A percentile compares a stretch with the other conserved stretches of the same genome.
Evolutionary conservation across 2,113 vertebrate species (phyloP).

Genomic region (Telmatochromis bifrenatus): DNA sequence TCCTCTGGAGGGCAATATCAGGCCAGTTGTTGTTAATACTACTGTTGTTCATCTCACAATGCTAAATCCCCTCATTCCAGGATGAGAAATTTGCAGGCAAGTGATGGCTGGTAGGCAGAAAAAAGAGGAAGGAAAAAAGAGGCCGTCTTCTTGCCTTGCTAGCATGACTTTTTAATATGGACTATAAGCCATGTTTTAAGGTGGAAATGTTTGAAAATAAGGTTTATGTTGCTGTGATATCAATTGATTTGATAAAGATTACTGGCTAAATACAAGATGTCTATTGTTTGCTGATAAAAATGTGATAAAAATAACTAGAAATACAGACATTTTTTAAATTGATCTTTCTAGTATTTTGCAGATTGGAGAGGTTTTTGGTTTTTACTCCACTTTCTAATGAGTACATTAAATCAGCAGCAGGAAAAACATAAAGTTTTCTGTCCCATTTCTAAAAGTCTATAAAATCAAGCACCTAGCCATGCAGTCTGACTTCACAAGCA

Average conservation of each 20-base stretch:
- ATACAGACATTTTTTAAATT: background rate
- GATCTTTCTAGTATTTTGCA: background rate
- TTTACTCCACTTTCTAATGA: background rate
- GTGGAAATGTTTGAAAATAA: background rate
- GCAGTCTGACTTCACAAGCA: rapidly evolving
- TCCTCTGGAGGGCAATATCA: constrained; percentile 27
- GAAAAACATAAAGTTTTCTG: background rate
- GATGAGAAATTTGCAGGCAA: constrained; percentile 23
- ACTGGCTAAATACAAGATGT: background rate
- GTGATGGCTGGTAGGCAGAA: constrained; percentile 12
- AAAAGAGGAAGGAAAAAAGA: background rate
- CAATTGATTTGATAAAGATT: background rate
- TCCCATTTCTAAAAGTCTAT: too few relatives aligned
- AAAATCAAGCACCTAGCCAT: too few relatives aligned
- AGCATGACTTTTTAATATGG: background rate
- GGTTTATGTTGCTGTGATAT: background rate
- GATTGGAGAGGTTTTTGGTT: background rate
- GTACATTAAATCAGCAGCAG: background rate
- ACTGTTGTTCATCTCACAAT: constrained; percentile 28
- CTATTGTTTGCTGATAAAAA: rapidly evolving
- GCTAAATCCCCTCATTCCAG: background rate
- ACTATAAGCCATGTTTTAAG: background rate
- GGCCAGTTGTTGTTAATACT: background rate
- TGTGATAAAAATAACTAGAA: rapidly evolving
- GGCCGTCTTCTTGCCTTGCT: background rate